These are phyloP conservation scores for Yponomeuta malinellus DNA, from an alignment of 2,888 invertebrate genomes.

Conservation along the genomic window DNA sequence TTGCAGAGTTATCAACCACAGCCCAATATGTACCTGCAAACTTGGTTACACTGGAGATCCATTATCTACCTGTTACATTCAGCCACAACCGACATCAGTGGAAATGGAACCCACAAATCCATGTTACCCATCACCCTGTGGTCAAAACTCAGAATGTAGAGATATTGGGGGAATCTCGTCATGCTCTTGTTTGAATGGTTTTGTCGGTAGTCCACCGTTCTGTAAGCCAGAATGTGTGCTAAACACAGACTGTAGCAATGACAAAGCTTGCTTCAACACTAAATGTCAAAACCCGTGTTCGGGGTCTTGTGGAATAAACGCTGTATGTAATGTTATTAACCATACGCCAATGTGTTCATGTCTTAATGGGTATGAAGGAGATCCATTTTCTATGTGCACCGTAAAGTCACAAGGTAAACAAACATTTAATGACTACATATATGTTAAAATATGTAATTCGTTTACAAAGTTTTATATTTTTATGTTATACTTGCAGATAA, in stretches of 20 bases:
- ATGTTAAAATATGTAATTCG: not conserved
- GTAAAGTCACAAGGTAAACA: slow-evolving; percentile 64
- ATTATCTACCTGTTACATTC: slow-evolving; percentile 67
- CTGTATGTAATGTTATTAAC: slow-evolving; percentile 84
- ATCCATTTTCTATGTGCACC: slow-evolving; percentile 83
- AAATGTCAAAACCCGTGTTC: slow-evolving; percentile 87
- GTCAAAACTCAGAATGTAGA: slow-evolving; percentile 80
- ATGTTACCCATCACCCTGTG: slow-evolving; percentile 87
- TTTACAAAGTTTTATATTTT: not conserved
- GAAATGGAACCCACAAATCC: slow-evolving; percentile 63
- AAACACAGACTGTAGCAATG: slow-evolving; percentile 83
- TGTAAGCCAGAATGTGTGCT: slow-evolving; percentile 85
- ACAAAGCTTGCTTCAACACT: slow-evolving; percentile 83
- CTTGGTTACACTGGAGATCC: slow-evolving; percentile 79
- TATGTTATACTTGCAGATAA: slow-evolving; percentile 37
- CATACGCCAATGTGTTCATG: slow-evolving; percentile 85
- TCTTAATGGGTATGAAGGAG: slow-evolving; percentile 79
- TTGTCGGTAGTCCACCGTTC: slow-evolving; percentile 82
- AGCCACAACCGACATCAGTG: slow-evolving; percentile 37
- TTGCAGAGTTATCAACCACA: slow-evolving; percentile 83
- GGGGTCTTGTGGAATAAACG: slow-evolving; percentile 84
- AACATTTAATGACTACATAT: not conserved
- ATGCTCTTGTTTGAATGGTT: slow-evolving; percentile 80
- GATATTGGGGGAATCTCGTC: slow-evolving; percentile 72
- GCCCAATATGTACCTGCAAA: slow-evolving; percentile 81